phyloP scores from a whole-genome alignment of 2,888 invertebrate genomes.

The Drosophila sordidula region DNA sequence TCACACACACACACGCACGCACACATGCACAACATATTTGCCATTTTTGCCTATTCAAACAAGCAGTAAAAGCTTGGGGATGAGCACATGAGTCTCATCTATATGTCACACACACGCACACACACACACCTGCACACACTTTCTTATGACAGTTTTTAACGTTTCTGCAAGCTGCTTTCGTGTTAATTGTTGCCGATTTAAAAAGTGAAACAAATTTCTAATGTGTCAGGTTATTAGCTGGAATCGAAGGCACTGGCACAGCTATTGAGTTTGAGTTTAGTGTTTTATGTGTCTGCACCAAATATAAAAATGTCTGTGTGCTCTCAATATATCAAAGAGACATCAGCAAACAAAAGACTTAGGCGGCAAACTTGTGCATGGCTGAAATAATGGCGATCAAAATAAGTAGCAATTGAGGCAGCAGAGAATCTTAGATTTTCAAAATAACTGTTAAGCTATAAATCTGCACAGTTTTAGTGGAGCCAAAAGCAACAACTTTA shows the following conservation, averaged over 20 bases:
- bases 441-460: too few species aligned
- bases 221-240: constrained; percentile 73
- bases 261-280: constrained; percentile 23
- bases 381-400: not conserved
- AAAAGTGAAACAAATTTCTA: constrained; percentile 79
- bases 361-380: constrained; percentile 23
- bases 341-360: constrained; percentile 31
- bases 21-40: constrained; percentile 26
- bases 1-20: constrained; percentile 22
- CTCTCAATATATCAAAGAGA: constrained; percentile 32
- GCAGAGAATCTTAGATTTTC: too few species aligned
- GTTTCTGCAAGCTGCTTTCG: constrained; percentile 50
- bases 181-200: constrained; percentile 71
- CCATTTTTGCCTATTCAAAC: constrained; percentile 44
- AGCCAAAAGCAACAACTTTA: too few species aligned
- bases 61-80: constrained; percentile 39
- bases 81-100: constrained; percentile 56
- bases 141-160: constrained; percentile 74
- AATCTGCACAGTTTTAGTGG: too few species aligned
- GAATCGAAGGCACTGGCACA: constrained; percentile 57
- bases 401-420: too few species aligned
- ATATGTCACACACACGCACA: constrained; percentile 15
- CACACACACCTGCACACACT: constrained; percentile 36
- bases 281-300: constrained; percentile 19
- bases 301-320: constrained; percentile 1